phyloP scores from a whole-genome alignment of 2,888 invertebrate genomes.

The Drosophila multiciliata region DNA sequence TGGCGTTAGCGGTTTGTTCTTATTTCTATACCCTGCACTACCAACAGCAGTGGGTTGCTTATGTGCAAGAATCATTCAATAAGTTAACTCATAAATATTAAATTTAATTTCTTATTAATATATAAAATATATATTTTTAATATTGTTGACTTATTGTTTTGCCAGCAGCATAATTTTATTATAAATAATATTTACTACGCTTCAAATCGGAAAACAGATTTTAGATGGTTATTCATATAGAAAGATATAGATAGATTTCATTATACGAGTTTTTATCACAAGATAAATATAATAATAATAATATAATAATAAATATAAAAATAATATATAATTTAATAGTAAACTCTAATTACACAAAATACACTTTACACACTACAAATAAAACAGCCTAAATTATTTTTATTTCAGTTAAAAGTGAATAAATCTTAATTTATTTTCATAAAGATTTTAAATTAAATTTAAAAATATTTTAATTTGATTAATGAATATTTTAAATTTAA shows the following conservation, averaged over 20 bases:
- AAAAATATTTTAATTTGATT: neutral
- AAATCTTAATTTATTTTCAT: neutral
- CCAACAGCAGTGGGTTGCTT: neutral
- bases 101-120: neutral
- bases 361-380: too few species aligned
- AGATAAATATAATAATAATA: neutral
- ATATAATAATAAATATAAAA: too few species aligned
- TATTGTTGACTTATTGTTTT: too few species aligned
- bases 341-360: too few species aligned
- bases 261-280: neutral
- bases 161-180: neutral
- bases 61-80: too few species aligned
- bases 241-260: neutral
- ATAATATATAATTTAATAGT: too few species aligned
- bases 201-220: too few species aligned
- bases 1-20: constrained; percentile 33
- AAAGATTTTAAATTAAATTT: neutral
- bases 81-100: neutral
- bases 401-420: neutral
- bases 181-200: neutral
- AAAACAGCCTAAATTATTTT: neutral
- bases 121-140: neutral
- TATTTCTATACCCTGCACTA: constrained; percentile 26
- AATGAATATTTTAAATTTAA: neutral
- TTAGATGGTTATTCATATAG: too few species aligned